Conservation (phyloP, 2,888 invertebrate genomes). For the Caenorhabditis sulstoni region DNA sequence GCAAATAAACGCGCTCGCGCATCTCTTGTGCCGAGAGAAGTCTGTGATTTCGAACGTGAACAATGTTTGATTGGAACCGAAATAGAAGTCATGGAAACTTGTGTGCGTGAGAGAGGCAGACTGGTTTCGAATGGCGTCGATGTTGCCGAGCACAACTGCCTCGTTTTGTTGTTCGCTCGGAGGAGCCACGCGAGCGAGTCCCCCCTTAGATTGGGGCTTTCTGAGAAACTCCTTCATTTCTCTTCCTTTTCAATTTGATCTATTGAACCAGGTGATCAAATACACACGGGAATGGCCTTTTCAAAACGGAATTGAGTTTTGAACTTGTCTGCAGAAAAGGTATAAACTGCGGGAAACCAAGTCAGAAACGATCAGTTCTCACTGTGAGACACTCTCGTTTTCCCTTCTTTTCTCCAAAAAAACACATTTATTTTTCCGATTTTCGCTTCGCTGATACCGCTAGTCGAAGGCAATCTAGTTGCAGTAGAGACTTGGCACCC, state of each 20-base stretch:
- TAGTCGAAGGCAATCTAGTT: no score
- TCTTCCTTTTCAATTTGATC: neutral
- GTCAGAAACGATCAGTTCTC: neutral
- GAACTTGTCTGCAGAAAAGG: neutral
- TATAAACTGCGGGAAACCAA: neutral
- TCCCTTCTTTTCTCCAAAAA: neutral
- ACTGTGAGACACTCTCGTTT: conserved; percentile 13
- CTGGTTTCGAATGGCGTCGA: conserved; percentile 30
- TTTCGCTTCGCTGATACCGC: neutral
- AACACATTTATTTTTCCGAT: conserved; percentile 12
- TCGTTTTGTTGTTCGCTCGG: conserved; percentile 4
- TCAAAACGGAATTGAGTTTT: neutral
- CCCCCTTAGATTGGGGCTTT: no score
- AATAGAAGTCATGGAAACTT: conserved; percentile 35
- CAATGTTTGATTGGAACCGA: conserved; percentile 51
- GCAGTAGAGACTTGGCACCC: no score
- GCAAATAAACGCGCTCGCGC: conserved; percentile 51
- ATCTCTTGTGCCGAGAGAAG: conserved; percentile 11
- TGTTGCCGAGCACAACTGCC: neutral
- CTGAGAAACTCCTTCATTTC: no score
- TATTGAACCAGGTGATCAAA: neutral
- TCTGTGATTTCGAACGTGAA: conserved; percentile 18
- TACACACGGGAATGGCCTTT: neutral
- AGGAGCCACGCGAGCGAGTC: neutral
- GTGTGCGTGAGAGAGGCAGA: conserved; percentile 7